Conservation (phyloP, 2,888 invertebrate species). For the Macrophya annulata region DNA sequence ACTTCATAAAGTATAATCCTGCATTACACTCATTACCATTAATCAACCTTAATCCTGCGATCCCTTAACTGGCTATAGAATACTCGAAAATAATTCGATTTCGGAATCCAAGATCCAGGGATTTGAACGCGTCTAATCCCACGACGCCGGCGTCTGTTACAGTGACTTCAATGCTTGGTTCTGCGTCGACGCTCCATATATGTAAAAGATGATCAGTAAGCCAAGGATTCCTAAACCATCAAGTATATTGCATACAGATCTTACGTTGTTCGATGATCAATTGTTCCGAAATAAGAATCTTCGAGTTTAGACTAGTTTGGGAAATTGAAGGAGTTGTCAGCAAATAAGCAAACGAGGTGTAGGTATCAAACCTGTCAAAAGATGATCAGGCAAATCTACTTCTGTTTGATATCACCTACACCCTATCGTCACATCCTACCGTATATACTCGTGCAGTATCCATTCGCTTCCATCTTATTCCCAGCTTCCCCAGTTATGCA, state of each 20-base stretch:
- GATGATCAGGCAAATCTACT: not conserved
- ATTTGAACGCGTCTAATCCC: slow-evolving; percentile 8
- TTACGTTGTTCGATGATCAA: not conserved
- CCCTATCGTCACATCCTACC: slow-evolving; percentile 1
- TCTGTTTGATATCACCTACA: not conserved
- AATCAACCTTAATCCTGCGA: not conserved
- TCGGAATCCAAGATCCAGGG: not conserved
- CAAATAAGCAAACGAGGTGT: not conserved
- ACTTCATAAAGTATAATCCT: not conserved
- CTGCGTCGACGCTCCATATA: not conserved
- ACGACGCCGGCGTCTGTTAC: not conserved
- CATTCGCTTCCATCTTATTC: slow-evolving; percentile 6
- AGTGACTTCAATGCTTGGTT: slow-evolving; percentile 14
- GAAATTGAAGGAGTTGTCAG: not conserved
- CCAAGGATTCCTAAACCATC: not conserved
- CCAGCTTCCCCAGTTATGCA: not conserved
- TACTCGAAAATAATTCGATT: not conserved
- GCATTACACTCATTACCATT: not conserved
- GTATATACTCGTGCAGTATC: slow-evolving; percentile 9
- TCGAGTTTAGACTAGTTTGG: not conserved
- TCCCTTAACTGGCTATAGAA: not conserved
- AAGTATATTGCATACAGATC: not conserved
- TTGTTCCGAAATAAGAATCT: not conserved
- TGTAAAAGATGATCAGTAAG: not conserved
- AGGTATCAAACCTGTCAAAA: not conserved